Base-by-base conservation (phyloP, 2,113 vertebrate species). In the Anolis sagrei region DNA sequence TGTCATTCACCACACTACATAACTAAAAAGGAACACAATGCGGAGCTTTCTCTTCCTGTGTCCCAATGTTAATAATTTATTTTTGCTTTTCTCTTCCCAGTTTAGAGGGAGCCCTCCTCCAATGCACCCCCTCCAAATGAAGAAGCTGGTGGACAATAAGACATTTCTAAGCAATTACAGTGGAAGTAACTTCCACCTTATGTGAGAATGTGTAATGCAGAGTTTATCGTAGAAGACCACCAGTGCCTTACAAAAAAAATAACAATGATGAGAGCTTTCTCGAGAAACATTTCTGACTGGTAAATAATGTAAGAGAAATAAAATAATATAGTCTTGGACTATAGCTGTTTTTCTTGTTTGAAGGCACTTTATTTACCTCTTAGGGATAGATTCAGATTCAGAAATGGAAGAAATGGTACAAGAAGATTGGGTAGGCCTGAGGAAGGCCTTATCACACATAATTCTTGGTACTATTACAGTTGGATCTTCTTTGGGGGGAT, bases 311-410 rank as follows among this genome's bases (percentile, higher is more conserved):
- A 44, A 64, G 1, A 9, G 11, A 86, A 70, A 58, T 27, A 73
- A 34, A 84, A 1, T 7, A 27, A n/a, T 27, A 44, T 19, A 44
- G 34, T 70, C 73, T 8, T 32, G 62, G 8, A 48, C 76, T 32
- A 61, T 44, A 44, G 39, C 39, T 19, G 58, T 58, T 66, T 73
- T 82, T 77, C 79, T 88, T 82, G 66, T 4, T 48, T 83, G 29
- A 25, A 34, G 44, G 32, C 62, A 51, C 32, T 16, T 2, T 27
- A 21, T 36, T n/a, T 49, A 0, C 27, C 3, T 72, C 51, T 5
- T 29, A 36, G 58, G 81, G 44, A 62, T 23, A 62, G 51, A 82
- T 84, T 76, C n/a, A 75, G 66, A n/a, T 51, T 62, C 7, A 83
- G 21, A 62, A 79, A 68, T 77, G 74, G n/a, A 29, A 48, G 25